Conservation (phyloP, 2,888 invertebrate genomes). For the Eupithecia vulgata region DNA sequence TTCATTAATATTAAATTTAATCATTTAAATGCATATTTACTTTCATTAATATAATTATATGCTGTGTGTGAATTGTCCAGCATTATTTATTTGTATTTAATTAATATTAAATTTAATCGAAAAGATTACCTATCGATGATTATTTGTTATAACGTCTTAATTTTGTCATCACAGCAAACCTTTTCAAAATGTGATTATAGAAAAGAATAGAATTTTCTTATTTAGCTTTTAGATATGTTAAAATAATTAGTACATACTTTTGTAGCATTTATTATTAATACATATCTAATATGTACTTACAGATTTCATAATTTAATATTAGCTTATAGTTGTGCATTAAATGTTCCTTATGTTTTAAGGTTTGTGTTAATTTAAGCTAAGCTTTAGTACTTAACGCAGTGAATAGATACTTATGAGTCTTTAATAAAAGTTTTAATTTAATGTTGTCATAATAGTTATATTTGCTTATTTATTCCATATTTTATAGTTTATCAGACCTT, state of each 20-base stretch:
- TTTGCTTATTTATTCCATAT: not conserved
- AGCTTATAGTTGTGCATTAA: slow-evolving; percentile 9
- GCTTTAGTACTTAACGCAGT: not conserved
- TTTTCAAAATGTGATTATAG: not conserved
- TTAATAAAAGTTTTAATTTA: not conserved
- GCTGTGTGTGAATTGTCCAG: no score
- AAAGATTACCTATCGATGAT: not conserved
- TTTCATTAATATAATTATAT: no score
- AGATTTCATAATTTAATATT: slow-evolving; percentile 7
- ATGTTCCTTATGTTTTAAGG: not conserved
- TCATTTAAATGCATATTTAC: no score
- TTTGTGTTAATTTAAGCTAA: not conserved
- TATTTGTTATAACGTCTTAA: not conserved
- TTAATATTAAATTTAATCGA: not conserved
- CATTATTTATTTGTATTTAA: no score
- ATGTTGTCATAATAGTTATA: not conserved
- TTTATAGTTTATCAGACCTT: not conserved
- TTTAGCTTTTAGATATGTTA: slow-evolving; percentile 1
- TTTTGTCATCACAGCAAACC: not conserved
- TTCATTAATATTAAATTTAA: not conserved
- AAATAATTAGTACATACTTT: not conserved
- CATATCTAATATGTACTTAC: slow-evolving; percentile 42
- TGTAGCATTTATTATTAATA: slow-evolving; percentile 35
- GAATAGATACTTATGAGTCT: not conserved
- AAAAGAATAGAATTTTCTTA: not conserved